Evolutionary conservation across 2,113 vertebrate species (phyloP).

Genomic region (Xiphophorus maculatus): DNA sequence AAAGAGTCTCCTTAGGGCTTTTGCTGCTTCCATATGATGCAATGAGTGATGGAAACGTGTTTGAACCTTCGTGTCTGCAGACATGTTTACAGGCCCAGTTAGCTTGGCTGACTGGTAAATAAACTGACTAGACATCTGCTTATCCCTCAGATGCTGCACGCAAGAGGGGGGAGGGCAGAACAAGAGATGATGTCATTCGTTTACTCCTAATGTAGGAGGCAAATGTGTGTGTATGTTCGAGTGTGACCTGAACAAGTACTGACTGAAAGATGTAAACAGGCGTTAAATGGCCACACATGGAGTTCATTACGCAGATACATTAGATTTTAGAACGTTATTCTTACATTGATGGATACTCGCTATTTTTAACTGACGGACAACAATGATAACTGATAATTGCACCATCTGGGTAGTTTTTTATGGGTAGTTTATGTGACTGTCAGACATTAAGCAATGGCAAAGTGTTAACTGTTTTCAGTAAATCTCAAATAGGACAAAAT

Average conservation of each 20-base stretch:
- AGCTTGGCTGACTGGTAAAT: slow-evolving; percentile 31
- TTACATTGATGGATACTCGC: background rate
- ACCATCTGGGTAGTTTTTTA: background rate
- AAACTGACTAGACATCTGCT: slow-evolving; percentile 56
- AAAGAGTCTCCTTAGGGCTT: background rate
- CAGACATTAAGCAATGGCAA: background rate
- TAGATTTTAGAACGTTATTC: background rate
- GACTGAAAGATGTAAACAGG: background rate
- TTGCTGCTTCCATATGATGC: slow-evolving; percentile 1
- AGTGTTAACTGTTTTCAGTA: background rate
- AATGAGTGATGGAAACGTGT: background rate
- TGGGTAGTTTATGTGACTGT: background rate
- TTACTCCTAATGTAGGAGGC: slow-evolving; percentile 46
- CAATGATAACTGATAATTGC: too few relatives aligned
- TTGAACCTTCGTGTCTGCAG: slow-evolving; percentile 38
- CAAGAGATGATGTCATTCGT: slow-evolving; percentile 70
- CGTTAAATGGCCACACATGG: background rate
- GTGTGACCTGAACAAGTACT: background rate
- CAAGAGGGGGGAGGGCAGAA: slow-evolving; percentile 44
- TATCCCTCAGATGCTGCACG: slow-evolving; percentile 27
- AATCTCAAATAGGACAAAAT: background rate
- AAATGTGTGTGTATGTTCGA: slow-evolving; percentile 16
- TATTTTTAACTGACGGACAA: too few relatives aligned
- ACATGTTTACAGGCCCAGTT: slow-evolving; percentile 38
- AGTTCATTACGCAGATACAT: background rate